Base-by-base conservation (phyloP, 2,888 invertebrate genomes). In the Balanococcus diminutus region DNA sequence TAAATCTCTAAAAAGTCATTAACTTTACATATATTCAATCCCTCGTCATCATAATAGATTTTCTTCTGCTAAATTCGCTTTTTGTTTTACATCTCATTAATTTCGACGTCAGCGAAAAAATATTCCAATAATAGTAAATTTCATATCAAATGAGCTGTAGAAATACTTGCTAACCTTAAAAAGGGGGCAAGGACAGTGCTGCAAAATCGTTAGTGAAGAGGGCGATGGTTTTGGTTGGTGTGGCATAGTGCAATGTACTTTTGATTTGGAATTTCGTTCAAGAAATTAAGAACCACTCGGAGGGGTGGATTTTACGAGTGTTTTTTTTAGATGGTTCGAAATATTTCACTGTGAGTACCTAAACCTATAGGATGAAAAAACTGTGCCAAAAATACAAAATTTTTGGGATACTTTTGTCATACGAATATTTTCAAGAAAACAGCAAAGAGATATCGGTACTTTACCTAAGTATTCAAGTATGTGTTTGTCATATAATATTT, bases 1-100 rank as follows among this genome's bases (percentile, higher is more conserved):
- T 22, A 56, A 56, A 22, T 56, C 56, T 56, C 56, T 19, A 2
- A 22, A n/a, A 56, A 56, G 56, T 56, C 56, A 56, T 56, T 56
- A 56, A 56, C 56, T 22, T 56, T 56, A 56, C 56, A 56, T 22
- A 22, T 22, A 56, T 56, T 56, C 56, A 22, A 56, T 22, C 56
- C 56, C 56, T 56, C 56, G 56, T 22, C 11, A 5, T 56, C 22
- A 22, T 22, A 22, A 56, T 56, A 19, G 56, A 56, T 56, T 56
- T 56, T 19, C 19, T 3, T 56, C 11, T 22, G 5, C 22, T 56
- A 56, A 22, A 56, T 56, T 56, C 56, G 56, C 56, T 56, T 56
- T 56, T 56, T 56, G 56, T 56, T 56, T 56, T 56, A 56, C 56
- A 56, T 56, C 56, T 56, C 56, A 56, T 56, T 56, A 56, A 56